Conservation (phyloP, 2,888 invertebrate genomes). For the Pheosia gnoma region DNA sequence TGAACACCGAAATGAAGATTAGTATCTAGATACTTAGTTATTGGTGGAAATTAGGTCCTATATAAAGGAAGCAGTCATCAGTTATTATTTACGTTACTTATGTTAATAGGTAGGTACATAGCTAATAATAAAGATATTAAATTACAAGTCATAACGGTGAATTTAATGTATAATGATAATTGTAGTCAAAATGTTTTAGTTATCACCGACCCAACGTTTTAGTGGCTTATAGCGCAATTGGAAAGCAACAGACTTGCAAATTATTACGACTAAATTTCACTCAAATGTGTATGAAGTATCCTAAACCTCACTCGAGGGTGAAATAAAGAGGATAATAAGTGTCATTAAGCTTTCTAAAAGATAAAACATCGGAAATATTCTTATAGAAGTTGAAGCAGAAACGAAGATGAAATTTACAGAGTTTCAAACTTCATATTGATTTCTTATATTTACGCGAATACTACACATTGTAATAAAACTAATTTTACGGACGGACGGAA, state of each 20-base stretch:
- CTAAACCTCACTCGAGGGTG: neutral
- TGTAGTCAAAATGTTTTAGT: neutral
- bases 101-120: neutral
- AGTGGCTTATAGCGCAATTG: neutral
- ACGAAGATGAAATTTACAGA: neutral
- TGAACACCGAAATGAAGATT: no score
- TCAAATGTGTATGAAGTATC: neutral
- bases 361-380: conserved; percentile 3
- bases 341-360: conserved; percentile 7
- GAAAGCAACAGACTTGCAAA: neutral
- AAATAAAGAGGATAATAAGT: conserved; percentile 12
- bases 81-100: neutral
- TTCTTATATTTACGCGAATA: no score
- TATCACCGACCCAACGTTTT: neutral
- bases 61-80: neutral
- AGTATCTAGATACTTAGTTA: no score
- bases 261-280: conserved; percentile 1
- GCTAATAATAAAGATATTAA: neutral
- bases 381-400: neutral
- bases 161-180: neutral
- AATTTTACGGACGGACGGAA: no score
- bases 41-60: no score
- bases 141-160: neutral
- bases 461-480: no score
- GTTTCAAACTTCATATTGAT: neutral